Conservation (phyloP, 2,888 invertebrate species). For the Eumacrocentrus americanus region DNA sequence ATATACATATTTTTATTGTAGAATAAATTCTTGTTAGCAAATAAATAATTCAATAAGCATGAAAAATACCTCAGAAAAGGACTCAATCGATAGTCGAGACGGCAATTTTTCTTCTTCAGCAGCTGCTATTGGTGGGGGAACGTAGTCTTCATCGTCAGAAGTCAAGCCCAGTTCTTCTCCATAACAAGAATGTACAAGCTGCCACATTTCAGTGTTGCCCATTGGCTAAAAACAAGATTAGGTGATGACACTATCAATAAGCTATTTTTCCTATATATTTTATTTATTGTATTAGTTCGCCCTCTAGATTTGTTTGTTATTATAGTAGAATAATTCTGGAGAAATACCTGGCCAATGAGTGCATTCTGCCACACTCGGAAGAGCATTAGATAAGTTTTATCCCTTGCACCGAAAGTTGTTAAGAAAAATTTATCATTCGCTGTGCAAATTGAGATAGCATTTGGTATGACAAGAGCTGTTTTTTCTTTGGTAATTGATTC, state of each 20-base stretch:
- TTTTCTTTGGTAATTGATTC: slow-evolving; percentile 94
- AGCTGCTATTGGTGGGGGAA: slow-evolving; percentile 63
- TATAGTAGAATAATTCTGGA: slow-evolving; percentile 11
- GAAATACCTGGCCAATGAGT: slow-evolving; percentile 77
- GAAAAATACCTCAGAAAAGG: slow-evolving; percentile 60
- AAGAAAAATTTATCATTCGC: slow-evolving; percentile 88
- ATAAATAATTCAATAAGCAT: neutral
- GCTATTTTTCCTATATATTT: too few species aligned
- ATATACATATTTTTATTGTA: too few species aligned
- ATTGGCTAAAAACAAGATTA: slow-evolving; percentile 63
- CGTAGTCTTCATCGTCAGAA: slow-evolving; percentile 89
- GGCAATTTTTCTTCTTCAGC: slow-evolving; percentile 55
- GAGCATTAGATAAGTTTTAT: slow-evolving; percentile 94
- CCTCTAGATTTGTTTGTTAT: neutral
- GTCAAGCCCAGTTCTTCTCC: slow-evolving; percentile 93
- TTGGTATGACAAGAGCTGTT: slow-evolving; percentile 92
- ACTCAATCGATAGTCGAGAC: slow-evolving; percentile 63
- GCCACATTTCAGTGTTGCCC: slow-evolving; percentile 68
- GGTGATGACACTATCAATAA: too few species aligned
- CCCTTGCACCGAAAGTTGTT: slow-evolving; percentile 91
- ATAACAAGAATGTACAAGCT: slow-evolving; percentile 87
- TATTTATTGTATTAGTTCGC: neutral
- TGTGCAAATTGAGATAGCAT: slow-evolving; percentile 89
- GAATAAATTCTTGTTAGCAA: neutral
- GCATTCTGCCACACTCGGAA: slow-evolving; percentile 97